Base-by-base conservation (phyloP, 2,888 invertebrate genomes). In the Nomada ferruginata region DNA sequence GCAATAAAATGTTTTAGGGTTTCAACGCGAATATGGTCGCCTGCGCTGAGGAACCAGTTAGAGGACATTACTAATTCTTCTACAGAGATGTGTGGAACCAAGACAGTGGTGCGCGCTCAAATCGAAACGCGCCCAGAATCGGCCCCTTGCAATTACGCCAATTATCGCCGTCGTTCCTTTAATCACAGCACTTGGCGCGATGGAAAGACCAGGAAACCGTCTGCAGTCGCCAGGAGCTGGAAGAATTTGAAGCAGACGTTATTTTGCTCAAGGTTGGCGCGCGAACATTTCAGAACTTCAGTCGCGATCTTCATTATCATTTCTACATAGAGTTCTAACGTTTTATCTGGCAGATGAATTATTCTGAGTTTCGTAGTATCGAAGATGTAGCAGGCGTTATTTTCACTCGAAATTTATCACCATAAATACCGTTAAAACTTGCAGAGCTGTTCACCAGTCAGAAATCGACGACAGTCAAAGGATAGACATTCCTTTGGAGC, bases 1-100 rank as follows among this genome's bases (percentile, higher is more conserved):
- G 23, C 13, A 10, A 13, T 7, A 4, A 57, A 64, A 52, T 59
- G n/a, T 71, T 81, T 1, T 50, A 82, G 81, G 23, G 5, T 2
- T 3, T 36, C 76, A 1, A 26, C n/a, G 9, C 47, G 18, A 23
- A 71, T 70, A 2, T 82, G 76, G 80, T 80, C 82, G 0, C 4
- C 76, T 0, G 44, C 55, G 2, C 11, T 81, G 53, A 29, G 15
- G 36, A 53, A 59, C 7, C 73, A 81, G 20, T 20, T 74, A 2
- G 26, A 77, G 9, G 60, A 57, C 0, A 71, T 64, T 4, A 57
- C 57, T 0, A 63, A 74, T 66, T 71, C 69, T 13, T 76, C 76
- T 0, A 52, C 73, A 15, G 60, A 70, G 29, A 2, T 2, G 2
- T 23, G 36, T 59, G 55, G 23, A 20, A 44, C 2, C 2, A 23